Conservation (phyloP, 1,140 invertebrate genomes). For the Bursaphelenchus mucronatus region DNA sequence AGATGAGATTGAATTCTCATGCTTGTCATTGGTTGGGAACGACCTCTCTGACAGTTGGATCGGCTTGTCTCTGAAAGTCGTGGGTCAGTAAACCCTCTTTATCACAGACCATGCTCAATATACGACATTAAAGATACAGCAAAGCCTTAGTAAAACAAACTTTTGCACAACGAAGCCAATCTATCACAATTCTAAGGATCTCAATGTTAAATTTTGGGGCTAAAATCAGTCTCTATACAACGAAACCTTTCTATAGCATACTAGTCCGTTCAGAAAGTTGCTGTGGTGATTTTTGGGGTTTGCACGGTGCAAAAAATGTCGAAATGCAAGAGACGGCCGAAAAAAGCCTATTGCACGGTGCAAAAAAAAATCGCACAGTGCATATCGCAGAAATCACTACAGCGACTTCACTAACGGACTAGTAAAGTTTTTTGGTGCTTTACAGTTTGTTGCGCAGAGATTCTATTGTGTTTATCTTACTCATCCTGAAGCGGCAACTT, state of each 20-base stretch:
- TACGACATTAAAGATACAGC: neutral
- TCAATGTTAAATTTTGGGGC: too few species aligned
- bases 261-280: too few species aligned
- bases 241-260: too few species aligned
- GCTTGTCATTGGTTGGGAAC: neutral
- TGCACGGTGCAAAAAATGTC: too few species aligned
- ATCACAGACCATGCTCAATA: neutral
- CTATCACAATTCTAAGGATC: too few species aligned
- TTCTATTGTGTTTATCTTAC: conserved; percentile 1
- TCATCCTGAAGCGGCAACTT: conserved; percentile 18
- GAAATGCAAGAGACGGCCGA: too few species aligned
- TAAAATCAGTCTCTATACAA: too few species aligned
- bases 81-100: neutral
- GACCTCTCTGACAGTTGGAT: conserved; percentile 1
- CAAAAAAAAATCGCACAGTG: too few species aligned
- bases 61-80: neutral
- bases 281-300: too few species aligned
- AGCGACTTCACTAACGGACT: neutral
- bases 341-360: too few species aligned
- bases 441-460: neutral
- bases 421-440: neutral
- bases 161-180: too few species aligned
- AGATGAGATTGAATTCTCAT: conserved; percentile 1
- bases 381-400: too few species aligned
- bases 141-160: neutral